Evolutionary conservation across 2,888 invertebrate species (phyloP).

Genomic region (Arrhopalites spinosus): DNA sequence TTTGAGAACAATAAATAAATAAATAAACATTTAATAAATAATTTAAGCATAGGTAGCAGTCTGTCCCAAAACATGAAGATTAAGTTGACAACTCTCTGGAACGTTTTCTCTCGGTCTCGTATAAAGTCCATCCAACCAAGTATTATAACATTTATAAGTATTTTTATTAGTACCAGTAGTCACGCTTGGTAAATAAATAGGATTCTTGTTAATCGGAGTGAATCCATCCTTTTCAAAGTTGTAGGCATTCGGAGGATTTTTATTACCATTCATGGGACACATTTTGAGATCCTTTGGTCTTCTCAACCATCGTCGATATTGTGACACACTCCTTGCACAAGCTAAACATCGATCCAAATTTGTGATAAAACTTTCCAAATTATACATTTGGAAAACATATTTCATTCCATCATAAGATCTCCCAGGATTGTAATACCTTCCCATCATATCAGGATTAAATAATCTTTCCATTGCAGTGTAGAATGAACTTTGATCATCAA

Average conservation of each 20-base stretch:
- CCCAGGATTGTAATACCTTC: constrained; percentile 50
- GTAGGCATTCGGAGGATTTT: neutral
- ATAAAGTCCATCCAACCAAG: constrained; percentile 17
- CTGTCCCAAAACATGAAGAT: neutral
- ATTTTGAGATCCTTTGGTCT: constrained; percentile 12
- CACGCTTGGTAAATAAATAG: neutral
- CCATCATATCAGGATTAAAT: constrained; percentile 50
- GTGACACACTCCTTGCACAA: constrained; percentile 39
- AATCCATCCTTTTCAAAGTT: constrained; percentile 1
- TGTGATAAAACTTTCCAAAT: constrained; percentile 39
- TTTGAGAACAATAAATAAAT: no score
- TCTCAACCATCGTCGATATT: constrained; percentile 37
- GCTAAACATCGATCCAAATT: constrained; percentile 45
- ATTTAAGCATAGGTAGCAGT: constrained; percentile 23
- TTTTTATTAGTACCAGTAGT: neutral
- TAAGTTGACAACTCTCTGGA: neutral
- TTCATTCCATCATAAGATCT: constrained; percentile 38
- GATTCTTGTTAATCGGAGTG: neutral
- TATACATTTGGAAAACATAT: constrained; percentile 45
- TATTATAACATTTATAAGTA: neutral
- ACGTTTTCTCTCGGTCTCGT: constrained; percentile 39
- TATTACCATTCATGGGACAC: neutral
- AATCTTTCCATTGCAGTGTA: constrained; percentile 46
- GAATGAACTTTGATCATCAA: constrained; percentile 38
- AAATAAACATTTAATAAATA: constrained; percentile 35